Base-by-base conservation (phyloP, 1,140 invertebrate genomes). In the Cydia fagiglandana region DNA sequence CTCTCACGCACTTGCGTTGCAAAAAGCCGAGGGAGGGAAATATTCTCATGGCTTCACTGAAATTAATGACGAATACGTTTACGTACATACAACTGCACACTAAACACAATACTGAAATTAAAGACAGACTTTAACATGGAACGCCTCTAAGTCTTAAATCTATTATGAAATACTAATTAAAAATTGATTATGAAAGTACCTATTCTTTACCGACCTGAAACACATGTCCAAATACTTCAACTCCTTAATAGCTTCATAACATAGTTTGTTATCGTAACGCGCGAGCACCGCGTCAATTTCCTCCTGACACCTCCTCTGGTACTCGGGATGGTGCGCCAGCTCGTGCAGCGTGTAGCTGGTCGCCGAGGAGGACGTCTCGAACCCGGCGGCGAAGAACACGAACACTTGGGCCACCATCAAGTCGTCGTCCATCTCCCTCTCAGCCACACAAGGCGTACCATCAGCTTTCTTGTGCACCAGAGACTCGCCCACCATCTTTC, bases 151-250 rank as follows among this genome's bases (percentile, higher is more conserved):
- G 10, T 45, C 6, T 10, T 13, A 45, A 12, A 13, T 45, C 2
- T 4, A 45, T 0, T 45, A 45, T 45, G 41, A 13, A 45, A 10
- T 12, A 45, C 12, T 45, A 45, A 12, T 45, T 45, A 12, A 45
- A 45, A 45, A 13, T 45, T 10, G 1, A 45, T 12, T 45, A 12
- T 45, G 3, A 28, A 45, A 12, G 41, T 45, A 34, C n/a, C n/a
- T n/a, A n/a, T 38, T 1, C 15, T 70, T 73, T 20, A 73, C 41
- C 13, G 4, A 73, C 38, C 13, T 45, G 38, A 73, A 73, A 73
- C 38, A 73, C 47, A 45, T 73, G n/a, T 45, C 70, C 47, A 73
- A 45, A 24, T 20, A 73, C 12, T 73, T 47, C 70, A 73, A 50
- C 47, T 73, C 70, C 38, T 15, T 73, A 4, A 73, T 73, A 9